phyloP scores from a whole-genome alignment of 1,140 invertebrate species.

The Caenorhabditis inopinata region DNA sequence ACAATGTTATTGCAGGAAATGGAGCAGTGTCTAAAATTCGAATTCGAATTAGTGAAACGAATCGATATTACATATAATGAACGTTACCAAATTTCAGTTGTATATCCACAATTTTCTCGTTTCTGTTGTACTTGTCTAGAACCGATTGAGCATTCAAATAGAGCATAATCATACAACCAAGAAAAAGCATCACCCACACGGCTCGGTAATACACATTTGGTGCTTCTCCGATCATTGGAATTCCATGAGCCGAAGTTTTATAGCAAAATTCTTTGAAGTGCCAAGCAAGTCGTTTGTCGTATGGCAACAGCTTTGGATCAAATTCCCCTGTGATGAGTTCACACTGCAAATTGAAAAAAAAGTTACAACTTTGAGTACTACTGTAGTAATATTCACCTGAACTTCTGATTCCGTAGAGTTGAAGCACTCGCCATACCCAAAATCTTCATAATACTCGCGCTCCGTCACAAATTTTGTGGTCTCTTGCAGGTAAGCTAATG shows the following conservation, averaged over 20 bases:
- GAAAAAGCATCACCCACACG: slow-evolving; percentile 52
- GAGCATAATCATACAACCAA: slow-evolving; percentile 51
- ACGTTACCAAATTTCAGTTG: slow-evolving; percentile 55
- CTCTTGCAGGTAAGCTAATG: slow-evolving; percentile 44
- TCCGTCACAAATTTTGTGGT: slow-evolving; percentile 48
- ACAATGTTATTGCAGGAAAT: slow-evolving; percentile 60
- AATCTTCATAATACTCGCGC: slow-evolving; percentile 47
- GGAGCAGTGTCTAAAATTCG: slow-evolving; percentile 49
- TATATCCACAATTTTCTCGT: slow-evolving; percentile 60
- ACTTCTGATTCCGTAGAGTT: slow-evolving; percentile 50
- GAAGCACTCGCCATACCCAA: slow-evolving; percentile 52
- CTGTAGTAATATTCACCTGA: slow-evolving; percentile 34
- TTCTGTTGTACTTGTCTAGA: slow-evolving; percentile 54
- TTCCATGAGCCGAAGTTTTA: slow-evolving; percentile 58
- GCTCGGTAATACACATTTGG: slow-evolving; percentile 54
- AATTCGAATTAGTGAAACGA: too few relatives aligned
- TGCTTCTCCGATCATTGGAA: slow-evolving; percentile 56
- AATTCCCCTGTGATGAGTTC: slow-evolving; percentile 50
- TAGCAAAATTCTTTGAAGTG: slow-evolving; percentile 55
- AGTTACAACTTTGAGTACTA: too few relatives aligned
- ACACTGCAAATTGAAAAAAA: slow-evolving; percentile 27
- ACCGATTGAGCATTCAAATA: slow-evolving; percentile 53
- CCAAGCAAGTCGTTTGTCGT: slow-evolving; percentile 48
- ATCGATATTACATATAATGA: not conserved
- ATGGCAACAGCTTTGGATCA: slow-evolving; percentile 49